Percentiles rank a stretch among this genome's conserved stretches.
Evolutionary conservation across 92 coral and sea anemone genomes (phyloP).

Genomic region (Phenganax stokvisi): DNA sequence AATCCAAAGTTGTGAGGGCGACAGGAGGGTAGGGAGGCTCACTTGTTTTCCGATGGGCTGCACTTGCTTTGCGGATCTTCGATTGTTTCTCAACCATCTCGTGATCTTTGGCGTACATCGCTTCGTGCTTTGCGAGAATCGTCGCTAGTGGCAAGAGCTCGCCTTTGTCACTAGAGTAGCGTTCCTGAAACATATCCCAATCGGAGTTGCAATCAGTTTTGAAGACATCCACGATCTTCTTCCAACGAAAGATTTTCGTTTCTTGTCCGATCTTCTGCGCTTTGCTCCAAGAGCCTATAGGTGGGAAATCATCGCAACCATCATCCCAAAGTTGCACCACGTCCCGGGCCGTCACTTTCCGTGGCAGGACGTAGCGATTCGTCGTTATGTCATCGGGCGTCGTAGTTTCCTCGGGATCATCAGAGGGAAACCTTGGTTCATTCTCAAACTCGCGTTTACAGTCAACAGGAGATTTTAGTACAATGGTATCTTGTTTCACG

Average conservation of each 20-base stretch:
- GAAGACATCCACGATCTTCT: constrained; percentile 88
- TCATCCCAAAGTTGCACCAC: constrained; percentile 95
- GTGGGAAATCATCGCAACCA: constrained; percentile 93
- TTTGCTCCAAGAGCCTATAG: constrained; percentile 85
- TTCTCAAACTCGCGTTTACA: constrained; percentile 33
- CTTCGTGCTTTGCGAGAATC: constrained; percentile 82
- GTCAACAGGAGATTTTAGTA: constrained; percentile 21
- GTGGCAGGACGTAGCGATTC: constrained; percentile 77
- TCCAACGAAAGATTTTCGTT: constrained; percentile 98
- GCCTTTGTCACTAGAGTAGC: constrained; percentile 78
- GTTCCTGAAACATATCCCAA: constrained; percentile 69
- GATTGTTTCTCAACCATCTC: constrained; percentile 50
- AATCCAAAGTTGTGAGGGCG: constrained; percentile 43
- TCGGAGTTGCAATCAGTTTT: constrained; percentile 69
- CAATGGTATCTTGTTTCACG: constrained; percentile 40
- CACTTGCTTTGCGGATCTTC: constrained; percentile 32
- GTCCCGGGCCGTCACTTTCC: constrained; percentile 90
- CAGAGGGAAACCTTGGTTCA: constrained; percentile 7
- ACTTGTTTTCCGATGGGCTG: constrained; percentile 17
- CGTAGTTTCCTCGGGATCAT: constrained; percentile 23
- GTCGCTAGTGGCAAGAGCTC: constrained; percentile 80
- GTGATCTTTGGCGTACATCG: constrained; percentile 75
- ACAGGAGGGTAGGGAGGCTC: constrained; percentile 46
- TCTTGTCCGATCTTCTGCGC: constrained; percentile 99
- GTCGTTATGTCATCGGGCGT: constrained; percentile 41